Conservation (phyloP, 2,888 invertebrate species). For the Athalia circularis region DNA sequence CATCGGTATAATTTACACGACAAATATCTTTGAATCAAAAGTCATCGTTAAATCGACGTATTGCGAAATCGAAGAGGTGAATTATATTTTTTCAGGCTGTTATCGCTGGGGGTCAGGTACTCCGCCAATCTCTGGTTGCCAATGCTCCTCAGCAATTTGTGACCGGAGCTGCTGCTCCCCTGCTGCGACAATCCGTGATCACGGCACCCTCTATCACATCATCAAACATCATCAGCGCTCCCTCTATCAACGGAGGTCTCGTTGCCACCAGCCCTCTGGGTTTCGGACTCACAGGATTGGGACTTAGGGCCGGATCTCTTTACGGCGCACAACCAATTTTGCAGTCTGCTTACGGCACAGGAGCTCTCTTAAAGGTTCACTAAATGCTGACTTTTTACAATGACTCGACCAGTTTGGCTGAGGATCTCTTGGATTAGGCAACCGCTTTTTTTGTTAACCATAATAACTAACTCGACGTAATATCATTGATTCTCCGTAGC, state of each 20-base stretch:
- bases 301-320: constrained; percentile 57
- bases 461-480: not conserved
- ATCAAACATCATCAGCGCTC: constrained; percentile 50
- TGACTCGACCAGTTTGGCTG: constrained; percentile 7
- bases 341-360: constrained; percentile 55
- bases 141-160: constrained; percentile 35
- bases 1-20: constrained; percentile 50
- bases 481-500: not conserved
- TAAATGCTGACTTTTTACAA: constrained; percentile 40
- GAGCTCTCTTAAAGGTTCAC: constrained; percentile 56
- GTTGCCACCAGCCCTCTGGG: constrained; percentile 53
- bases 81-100: constrained; percentile 50
- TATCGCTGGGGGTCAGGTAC: constrained; percentile 48
- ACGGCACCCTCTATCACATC: constrained; percentile 53
- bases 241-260: constrained; percentile 47
- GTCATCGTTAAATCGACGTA: not conserved
- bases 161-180: constrained; percentile 36
- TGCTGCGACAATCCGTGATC: constrained; percentile 44
- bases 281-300: constrained; percentile 53
- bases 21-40: not conserved
- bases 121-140: constrained; percentile 55
- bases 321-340: constrained; percentile 57
- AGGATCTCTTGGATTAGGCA: constrained; percentile 5
- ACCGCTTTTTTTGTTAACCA: constrained; percentile 15
- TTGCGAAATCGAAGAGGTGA: not conserved